Conservation (phyloP, 2,797 vertebrate genomes). For the Merluccius polli region DNA sequence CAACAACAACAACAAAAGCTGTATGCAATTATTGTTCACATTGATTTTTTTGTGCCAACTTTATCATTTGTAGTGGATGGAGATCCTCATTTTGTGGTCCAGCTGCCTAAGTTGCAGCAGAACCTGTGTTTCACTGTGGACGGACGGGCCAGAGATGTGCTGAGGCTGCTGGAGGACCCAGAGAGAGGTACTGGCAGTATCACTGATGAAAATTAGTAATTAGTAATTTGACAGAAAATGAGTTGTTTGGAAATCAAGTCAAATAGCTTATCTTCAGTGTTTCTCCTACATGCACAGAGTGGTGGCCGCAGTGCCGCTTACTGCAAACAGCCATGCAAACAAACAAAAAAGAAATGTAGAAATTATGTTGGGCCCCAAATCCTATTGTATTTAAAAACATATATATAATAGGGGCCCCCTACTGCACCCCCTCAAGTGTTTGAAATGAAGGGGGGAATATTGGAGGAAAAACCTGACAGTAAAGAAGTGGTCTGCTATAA, state of each 20-base stretch:
- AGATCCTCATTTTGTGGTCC: slow-evolving; percentile 84
- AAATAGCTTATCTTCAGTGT: background rate
- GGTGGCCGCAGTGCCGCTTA: too few relatives aligned
- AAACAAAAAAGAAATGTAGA: too few relatives aligned
- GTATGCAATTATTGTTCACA: background rate
- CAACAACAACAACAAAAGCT: background rate
- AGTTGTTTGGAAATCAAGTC: background rate
- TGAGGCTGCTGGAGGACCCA: slow-evolving; percentile 78
- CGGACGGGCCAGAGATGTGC: slow-evolving; percentile 72
- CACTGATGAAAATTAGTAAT: background rate
- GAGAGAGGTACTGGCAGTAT: slow-evolving; percentile 48
- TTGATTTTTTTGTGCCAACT: background rate
- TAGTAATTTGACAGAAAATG: background rate
- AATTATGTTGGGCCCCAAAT: too few relatives aligned
- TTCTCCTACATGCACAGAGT: too few relatives aligned
- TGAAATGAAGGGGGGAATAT: too few relatives aligned
- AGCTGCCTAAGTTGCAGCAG: slow-evolving; percentile 69
- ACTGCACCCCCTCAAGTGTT: too few relatives aligned
- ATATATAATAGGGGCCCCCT: too few relatives aligned
- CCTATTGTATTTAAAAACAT: too few relatives aligned
- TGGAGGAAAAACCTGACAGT: too few relatives aligned
- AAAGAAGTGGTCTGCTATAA: too few relatives aligned
- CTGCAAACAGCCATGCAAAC: too few relatives aligned
- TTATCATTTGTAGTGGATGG: slow-evolving; percentile 74
- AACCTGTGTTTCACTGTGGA: slow-evolving; percentile 83